Percentiles rank a stretch among this genome's conserved stretches.
These are phyloP conservation scores for Nemapogon koenigi DNA, from an alignment of 2,888 invertebrate genomes.

Conservation along the genomic window DNA sequence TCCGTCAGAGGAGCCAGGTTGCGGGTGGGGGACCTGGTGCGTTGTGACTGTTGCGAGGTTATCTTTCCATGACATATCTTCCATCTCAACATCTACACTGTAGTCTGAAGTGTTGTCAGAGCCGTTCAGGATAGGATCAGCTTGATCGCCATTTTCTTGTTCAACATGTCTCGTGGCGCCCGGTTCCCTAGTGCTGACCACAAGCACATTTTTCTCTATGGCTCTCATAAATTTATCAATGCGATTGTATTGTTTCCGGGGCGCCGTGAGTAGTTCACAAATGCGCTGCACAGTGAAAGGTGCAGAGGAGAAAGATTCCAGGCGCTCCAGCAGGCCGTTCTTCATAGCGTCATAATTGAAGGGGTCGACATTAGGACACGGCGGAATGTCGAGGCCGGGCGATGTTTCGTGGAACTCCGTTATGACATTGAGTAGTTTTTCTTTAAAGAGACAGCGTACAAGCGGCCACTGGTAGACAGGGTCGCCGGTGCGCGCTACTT, in stretches of 20 bases:
- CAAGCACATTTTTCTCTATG: conserved; percentile 92
- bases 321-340: conserved; percentile 77
- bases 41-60: too few relatives aligned
- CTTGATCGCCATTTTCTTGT: conserved; percentile 71
- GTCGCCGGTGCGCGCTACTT: conserved; percentile 93
- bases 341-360: conserved; percentile 92
- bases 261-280: conserved; percentile 90
- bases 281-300: conserved; percentile 96
- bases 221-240: conserved; percentile 98
- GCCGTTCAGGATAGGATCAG: conserved; percentile 66
- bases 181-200: conserved; percentile 79
- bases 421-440: conserved; percentile 86
- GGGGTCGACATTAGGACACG: conserved; percentile 89
- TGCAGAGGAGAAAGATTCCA: conserved; percentile 86
- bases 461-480: conserved; percentile 92
- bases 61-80: conserved; percentile 58
- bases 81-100: conserved; percentile 62
- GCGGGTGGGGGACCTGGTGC: conserved; percentile 32
- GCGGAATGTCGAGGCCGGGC: conserved; percentile 78
- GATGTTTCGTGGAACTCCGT: conserved; percentile 86
- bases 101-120: conserved; percentile 62
- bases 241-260: conserved; percentile 92
- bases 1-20: conserved; percentile 47
- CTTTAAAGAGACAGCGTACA: conserved; percentile 86
- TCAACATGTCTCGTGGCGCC: conserved; percentile 66